Evolutionary conservation across 2,797 vertebrate species (phyloP).

Genomic region (Ibycter americanus): DNA sequence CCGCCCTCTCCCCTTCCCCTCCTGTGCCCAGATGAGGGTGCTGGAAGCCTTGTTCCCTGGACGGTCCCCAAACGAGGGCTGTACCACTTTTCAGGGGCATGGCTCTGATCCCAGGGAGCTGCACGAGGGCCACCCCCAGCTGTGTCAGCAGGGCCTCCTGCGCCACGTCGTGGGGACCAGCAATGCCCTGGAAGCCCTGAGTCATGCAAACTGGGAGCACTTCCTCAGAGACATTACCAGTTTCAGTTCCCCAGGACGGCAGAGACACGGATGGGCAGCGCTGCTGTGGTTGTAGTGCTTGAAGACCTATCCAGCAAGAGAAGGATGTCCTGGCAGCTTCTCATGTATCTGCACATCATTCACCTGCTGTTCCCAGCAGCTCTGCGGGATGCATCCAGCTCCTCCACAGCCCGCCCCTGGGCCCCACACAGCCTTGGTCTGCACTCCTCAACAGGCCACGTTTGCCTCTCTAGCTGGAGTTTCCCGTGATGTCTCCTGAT

Average conservation of each 20-base stretch:
- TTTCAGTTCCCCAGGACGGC: not conserved
- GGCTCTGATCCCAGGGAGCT: not conserved
- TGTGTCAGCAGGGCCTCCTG: not conserved
- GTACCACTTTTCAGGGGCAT: not conserved
- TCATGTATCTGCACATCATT: rapidly evolving
- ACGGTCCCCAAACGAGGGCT: too few relatives aligned
- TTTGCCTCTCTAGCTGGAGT: not conserved
- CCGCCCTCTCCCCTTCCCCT: not conserved
- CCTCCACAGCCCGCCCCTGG: not conserved
- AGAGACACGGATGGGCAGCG: rapidly evolving
- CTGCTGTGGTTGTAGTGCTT: rapidly evolving
- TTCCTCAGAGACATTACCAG: not conserved
- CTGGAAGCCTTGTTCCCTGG: not conserved
- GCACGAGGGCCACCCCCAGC: not conserved
- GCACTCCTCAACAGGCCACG: rapidly evolving
- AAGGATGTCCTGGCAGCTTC: not conserved
- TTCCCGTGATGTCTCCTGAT: not conserved
- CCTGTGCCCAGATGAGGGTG: not conserved
- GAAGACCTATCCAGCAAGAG: too few relatives aligned
- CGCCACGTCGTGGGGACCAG: not conserved
- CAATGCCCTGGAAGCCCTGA: not conserved
- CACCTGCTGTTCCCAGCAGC: not conserved
- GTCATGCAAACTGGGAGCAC: not conserved
- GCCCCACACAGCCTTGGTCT: not conserved
- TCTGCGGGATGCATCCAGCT: not conserved